These are phyloP conservation scores for Patella caerulea DNA, from an alignment of 2,888 invertebrate genomes.

Conservation along the genomic window DNA sequence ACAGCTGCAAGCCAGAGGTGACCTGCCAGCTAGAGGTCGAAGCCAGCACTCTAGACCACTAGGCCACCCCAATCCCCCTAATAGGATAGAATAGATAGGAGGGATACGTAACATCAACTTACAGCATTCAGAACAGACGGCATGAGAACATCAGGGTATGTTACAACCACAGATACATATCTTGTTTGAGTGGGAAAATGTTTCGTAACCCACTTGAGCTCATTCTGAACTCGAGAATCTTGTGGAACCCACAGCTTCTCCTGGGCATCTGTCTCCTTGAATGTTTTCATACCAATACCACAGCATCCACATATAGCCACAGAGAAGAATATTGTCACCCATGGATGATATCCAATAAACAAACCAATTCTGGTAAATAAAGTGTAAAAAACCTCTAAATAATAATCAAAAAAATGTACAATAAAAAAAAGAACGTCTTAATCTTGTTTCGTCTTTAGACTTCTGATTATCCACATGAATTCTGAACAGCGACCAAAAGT, in stretches of 20 bases:
- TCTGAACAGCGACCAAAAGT: too few relatives aligned
- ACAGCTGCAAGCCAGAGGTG: too few relatives aligned
- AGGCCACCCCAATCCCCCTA: too few relatives aligned
- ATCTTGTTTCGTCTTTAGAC: too few relatives aligned
- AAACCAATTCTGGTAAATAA: slow-evolving; percentile 49
- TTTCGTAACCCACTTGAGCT: slow-evolving; percentile 53
- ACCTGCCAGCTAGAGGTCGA: too few relatives aligned
- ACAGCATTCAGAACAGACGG: slow-evolving; percentile 44
- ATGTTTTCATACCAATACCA: slow-evolving; percentile 56
- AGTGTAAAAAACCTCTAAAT: too few relatives aligned
- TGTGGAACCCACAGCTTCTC: slow-evolving; percentile 61
- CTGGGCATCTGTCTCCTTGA: slow-evolving; percentile 51
- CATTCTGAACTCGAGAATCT: slow-evolving; percentile 48
- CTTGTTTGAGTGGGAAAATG: slow-evolving; percentile 54
- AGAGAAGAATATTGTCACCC: slow-evolving; percentile 46
- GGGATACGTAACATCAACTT: slow-evolving; percentile 28
- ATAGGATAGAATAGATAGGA: neutral
- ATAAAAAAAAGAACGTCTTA: too few relatives aligned
- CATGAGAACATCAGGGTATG: too few relatives aligned
- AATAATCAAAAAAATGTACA: too few relatives aligned
- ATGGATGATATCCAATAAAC: slow-evolving; percentile 50
- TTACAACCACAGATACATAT: slow-evolving; percentile 48
- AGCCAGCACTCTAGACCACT: too few relatives aligned
- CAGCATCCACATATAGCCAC: slow-evolving; percentile 51
- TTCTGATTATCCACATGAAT: too few relatives aligned